These are phyloP conservation scores for Axea sp. DNA, from an alignment of 2,888 invertebrate species.

Conservation along the genomic window DNA sequence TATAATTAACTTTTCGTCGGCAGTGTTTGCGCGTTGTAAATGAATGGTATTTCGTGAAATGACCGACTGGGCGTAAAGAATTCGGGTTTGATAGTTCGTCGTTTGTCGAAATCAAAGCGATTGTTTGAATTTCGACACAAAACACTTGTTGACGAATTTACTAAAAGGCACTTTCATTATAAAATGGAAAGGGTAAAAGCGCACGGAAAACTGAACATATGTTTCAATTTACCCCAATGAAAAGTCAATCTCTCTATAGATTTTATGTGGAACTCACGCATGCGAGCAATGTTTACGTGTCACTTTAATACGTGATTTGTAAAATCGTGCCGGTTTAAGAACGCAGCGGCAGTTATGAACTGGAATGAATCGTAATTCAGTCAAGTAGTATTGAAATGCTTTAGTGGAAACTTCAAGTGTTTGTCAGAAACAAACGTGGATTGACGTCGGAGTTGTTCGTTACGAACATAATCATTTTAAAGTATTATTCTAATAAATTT, in stretches of 20 bases:
- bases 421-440: constrained; percentile 15
- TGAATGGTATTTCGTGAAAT: no score
- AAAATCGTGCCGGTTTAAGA: constrained; percentile 18
- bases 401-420: constrained; percentile 22
- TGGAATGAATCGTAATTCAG: constrained; percentile 13
- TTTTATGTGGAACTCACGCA: constrained; percentile 5
- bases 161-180: not conserved
- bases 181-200: not conserved
- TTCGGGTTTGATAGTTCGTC: no score
- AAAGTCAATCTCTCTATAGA: constrained; percentile 7
- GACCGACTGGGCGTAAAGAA: no score
- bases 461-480: no score
- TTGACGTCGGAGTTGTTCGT: not conserved
- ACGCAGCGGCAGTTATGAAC: constrained; percentile 14
- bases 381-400: constrained; percentile 32
- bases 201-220: not conserved
- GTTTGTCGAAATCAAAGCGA: no score
- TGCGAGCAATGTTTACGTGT: constrained; percentile 17
- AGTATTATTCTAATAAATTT: no score
- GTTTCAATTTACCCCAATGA: constrained; percentile 22
- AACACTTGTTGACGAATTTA: no score
- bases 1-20: no score
- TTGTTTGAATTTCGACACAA: no score
- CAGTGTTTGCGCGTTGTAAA: no score
- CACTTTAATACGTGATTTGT: constrained; percentile 30